These are phyloP conservation scores for Oscheius onirici DNA, from an alignment of 2,888 invertebrate species.

Conservation along the genomic window DNA sequence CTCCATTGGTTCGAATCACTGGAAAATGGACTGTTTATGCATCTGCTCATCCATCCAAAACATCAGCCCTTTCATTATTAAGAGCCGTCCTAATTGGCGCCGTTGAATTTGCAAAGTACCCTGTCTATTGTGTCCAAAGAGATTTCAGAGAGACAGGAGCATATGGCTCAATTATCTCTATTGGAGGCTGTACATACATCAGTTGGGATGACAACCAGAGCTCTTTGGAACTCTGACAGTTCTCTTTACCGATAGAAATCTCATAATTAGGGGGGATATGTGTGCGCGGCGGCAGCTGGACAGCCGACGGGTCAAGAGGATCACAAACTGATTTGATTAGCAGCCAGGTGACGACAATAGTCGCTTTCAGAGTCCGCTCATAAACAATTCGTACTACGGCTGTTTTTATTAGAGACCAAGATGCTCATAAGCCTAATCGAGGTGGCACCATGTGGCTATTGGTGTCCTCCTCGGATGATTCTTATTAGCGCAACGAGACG, in stretches of 20 bases:
- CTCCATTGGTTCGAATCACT: slow-evolving; percentile 61
- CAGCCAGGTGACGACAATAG: slow-evolving; percentile 18
- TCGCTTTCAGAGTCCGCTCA: neutral
- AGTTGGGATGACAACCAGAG: neutral
- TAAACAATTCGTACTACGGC: slow-evolving; percentile 6
- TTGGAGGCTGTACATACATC: slow-evolving; percentile 31
- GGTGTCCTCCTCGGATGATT: slow-evolving; percentile 28
- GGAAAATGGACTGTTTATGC: slow-evolving; percentile 34
- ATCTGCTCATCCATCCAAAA: slow-evolving; percentile 1
- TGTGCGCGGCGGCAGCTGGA: slow-evolving; percentile 19
- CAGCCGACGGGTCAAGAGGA: slow-evolving; percentile 23
- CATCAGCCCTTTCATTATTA: slow-evolving; percentile 7
- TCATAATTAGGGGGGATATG: slow-evolving; percentile 15
- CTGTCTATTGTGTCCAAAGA: slow-evolving; percentile 8
- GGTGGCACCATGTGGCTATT: slow-evolving; percentile 21
- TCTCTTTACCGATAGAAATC: neutral
- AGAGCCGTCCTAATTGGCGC: slow-evolving; percentile 22
- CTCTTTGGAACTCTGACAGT: neutral
- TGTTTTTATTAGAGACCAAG: neutral
- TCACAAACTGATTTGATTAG: slow-evolving; percentile 30
- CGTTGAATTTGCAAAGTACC: neutral
- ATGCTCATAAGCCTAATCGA: slow-evolving; percentile 13
- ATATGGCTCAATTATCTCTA: slow-evolving; percentile 30
- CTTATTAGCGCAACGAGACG: slow-evolving; percentile 24
- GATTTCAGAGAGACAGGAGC: slow-evolving; percentile 8